A percentile compares a stretch with the other conserved stretches of the same genome.
Conservation (phyloP, 2,888 invertebrate genomes). For the Acanthosepion pharaonis region DNA sequence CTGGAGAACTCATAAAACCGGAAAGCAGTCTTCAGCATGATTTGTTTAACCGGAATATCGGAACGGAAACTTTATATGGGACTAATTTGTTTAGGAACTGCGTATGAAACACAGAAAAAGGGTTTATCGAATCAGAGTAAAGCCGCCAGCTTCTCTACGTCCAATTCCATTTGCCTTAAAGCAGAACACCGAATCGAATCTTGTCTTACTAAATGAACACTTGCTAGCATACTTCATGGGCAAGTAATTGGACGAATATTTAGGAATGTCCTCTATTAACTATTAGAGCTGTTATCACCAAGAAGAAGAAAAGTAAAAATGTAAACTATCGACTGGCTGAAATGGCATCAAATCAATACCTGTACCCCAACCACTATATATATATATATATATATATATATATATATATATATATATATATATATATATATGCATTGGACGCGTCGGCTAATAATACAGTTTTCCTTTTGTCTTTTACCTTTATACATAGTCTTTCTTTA, state of each 20-base stretch:
- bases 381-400: no score
- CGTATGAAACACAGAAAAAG: neutral
- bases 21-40: neutral
- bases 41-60: constrained; percentile 11
- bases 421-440: no score
- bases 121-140: neutral
- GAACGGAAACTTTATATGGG: neutral
- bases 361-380: no score
- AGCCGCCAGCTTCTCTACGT: neutral
- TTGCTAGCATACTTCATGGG: neutral
- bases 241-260: neutral
- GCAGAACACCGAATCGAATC: neutral
- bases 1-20: constrained; percentile 12
- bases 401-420: no score
- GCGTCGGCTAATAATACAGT: no score
- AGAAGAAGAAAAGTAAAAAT: no score
- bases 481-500: no score
- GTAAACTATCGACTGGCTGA: no score
- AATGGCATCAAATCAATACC: no score
- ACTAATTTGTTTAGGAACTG: neutral
- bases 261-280: no score
- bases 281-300: no score
- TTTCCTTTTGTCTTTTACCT: no score
- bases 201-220: neutral
- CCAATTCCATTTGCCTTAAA: neutral